These are phyloP conservation scores for Drosophila nigromelanica DNA, from an alignment of 1,140 invertebrate species.

Conservation along the genomic window DNA sequence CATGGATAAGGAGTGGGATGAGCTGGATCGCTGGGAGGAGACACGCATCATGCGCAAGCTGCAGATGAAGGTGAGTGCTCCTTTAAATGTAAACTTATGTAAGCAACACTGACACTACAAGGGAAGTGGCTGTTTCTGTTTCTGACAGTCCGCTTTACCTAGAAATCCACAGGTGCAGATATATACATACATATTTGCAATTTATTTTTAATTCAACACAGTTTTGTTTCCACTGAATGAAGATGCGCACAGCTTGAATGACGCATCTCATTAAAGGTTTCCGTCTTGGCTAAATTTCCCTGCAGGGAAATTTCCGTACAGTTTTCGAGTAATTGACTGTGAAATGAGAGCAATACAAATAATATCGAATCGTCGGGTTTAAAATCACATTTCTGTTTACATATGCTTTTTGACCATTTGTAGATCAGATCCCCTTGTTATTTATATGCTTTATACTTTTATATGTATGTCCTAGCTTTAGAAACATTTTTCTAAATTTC, in stretches of 20 bases:
- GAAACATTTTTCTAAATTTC: too few relatives aligned
- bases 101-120: neutral
- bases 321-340: neutral
- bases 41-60: constrained; percentile 79
- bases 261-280: neutral
- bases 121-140: neutral
- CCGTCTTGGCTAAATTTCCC: constrained; percentile 20
- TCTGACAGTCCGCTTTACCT: neutral
- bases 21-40: constrained; percentile 85
- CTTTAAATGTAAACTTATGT: neutral
- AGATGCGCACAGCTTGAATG: constrained; percentile 3
- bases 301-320: constrained; percentile 8
- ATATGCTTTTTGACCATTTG: too few relatives aligned
- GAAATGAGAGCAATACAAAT: too few relatives aligned
- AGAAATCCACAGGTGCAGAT: neutral
- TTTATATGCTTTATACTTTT: too few relatives aligned
- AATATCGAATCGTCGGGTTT: too few relatives aligned
- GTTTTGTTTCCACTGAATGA: neutral
- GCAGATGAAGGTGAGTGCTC: constrained; percentile 72
- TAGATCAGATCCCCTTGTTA: too few relatives aligned
- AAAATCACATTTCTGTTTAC: too few relatives aligned
- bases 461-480: too few relatives aligned
- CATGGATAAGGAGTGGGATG: constrained; percentile 85
- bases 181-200: neutral
- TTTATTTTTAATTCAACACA: neutral